Conservation (phyloP, 2,113 vertebrate species). For the Gobio gobio region DNA sequence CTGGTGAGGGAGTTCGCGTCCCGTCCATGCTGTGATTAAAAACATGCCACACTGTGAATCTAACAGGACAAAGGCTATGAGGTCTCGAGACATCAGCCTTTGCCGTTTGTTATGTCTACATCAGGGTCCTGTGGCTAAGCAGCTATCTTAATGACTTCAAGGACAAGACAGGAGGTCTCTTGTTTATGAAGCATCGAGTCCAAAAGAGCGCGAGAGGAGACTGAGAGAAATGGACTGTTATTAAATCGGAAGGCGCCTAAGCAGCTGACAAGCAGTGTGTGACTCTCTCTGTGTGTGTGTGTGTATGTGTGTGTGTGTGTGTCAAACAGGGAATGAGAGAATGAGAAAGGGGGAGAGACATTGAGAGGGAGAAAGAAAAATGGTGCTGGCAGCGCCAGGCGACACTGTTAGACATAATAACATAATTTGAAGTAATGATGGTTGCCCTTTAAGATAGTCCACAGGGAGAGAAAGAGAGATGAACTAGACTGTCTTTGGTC, state of each 20-base stretch:
- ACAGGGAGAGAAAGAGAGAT: conserved; percentile 19
- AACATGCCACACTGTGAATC: conserved; percentile 20
- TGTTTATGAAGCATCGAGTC: conserved; percentile 7
- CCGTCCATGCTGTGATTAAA: conserved; percentile 46
- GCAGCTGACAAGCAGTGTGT: conserved; percentile 35
- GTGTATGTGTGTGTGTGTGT: conserved; percentile 20
- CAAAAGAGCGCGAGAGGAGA: neutral
- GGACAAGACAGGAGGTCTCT: conserved; percentile 28
- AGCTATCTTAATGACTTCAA: conserved; percentile 39
- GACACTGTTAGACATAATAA: conserved; percentile 62
- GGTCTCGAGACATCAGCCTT: conserved; percentile 1
- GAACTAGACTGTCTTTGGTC: conserved; percentile 36
- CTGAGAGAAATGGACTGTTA: conserved; percentile 42
- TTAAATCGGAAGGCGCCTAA: conserved; percentile 46
- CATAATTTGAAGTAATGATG: conserved; percentile 66
- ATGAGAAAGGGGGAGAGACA: conserved; percentile 31
- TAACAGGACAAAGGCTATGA: conserved; percentile 33
- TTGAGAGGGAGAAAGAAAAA: conserved; percentile 2
- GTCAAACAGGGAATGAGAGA: conserved; percentile 16
- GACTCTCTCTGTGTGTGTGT: no score
- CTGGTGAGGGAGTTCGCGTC: neutral
- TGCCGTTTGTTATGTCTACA: conserved; percentile 27
- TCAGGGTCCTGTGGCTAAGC: conserved; percentile 20
- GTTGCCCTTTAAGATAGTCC: conserved; percentile 57
- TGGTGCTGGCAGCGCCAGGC: conserved; percentile 42